phyloP scores from a whole-genome alignment of 1,140 invertebrate species.

The Papilio dardanus region DNA sequence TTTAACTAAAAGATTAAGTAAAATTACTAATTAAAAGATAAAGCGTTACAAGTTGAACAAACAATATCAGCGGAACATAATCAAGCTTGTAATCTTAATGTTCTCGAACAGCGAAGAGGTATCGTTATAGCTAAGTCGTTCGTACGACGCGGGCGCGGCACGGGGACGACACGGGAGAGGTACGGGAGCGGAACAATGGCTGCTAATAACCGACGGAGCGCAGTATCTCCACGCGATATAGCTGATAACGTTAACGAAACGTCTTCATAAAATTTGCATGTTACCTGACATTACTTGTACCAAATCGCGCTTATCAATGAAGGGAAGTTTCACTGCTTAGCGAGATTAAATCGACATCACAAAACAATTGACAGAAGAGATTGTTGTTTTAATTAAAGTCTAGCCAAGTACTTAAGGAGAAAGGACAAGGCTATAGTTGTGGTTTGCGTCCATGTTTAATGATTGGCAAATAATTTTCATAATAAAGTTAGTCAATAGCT shows the following conservation, averaged over 20 bases:
- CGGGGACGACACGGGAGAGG: neutral
- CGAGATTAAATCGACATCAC: neutral
- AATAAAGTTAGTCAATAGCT: too few species aligned
- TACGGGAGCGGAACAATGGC: neutral
- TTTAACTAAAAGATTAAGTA: neutral
- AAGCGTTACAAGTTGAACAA: neutral
- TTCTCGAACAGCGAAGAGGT: neutral
- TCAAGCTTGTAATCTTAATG: conserved; percentile 11
- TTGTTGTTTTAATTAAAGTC: neutral
- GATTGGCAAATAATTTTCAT: too few species aligned
- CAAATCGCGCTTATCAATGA: neutral
- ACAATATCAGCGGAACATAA: neutral
- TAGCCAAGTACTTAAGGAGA: too few species aligned
- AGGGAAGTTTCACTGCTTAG: neutral
- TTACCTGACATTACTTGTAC: neutral
- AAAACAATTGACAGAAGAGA: neutral
- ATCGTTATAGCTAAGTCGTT: neutral
- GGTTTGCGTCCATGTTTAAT: too few species aligned
- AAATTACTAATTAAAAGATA: neutral
- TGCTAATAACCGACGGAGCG: neutral
- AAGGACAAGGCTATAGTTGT: too few species aligned
- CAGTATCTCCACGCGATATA: neutral
- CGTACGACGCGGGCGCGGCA: neutral
- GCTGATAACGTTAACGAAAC: conserved; percentile 6
- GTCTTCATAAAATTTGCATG: conserved; percentile 23